Conservation (phyloP, 2,888 invertebrate species). For the Xestia sexstrigata region DNA sequence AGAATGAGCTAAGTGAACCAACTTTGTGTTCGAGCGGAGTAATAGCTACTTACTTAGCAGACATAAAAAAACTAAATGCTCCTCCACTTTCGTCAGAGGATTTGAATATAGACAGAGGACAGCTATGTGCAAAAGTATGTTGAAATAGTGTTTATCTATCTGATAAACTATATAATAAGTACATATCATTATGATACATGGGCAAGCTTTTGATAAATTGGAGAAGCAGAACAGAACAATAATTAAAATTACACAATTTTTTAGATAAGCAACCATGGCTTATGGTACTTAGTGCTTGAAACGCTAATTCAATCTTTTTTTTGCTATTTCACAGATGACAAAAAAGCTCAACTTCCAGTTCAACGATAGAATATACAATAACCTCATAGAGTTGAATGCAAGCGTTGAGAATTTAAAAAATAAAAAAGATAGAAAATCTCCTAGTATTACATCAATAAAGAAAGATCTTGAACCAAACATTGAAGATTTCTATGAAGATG, state of each 20-base stretch:
- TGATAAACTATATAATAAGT: background rate
- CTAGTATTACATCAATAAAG: slow-evolving; percentile 71
- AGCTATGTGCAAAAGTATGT: slow-evolving; percentile 78
- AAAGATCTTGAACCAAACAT: slow-evolving; percentile 86
- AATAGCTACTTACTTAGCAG: slow-evolving; percentile 81
- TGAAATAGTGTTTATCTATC: background rate
- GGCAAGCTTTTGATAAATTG: background rate
- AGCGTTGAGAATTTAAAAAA: slow-evolving; percentile 74
- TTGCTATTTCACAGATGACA: slow-evolving; percentile 80
- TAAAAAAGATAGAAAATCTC: slow-evolving; percentile 73
- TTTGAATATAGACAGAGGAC: slow-evolving; percentile 74
- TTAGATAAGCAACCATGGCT: background rate
- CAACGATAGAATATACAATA: slow-evolving; percentile 86
- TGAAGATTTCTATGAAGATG: slow-evolving; percentile 85
- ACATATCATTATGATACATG: background rate
- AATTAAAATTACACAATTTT: background rate
- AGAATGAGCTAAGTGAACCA: slow-evolving; percentile 77
- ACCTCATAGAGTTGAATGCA: slow-evolving; percentile 86
- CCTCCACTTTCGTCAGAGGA: slow-evolving; percentile 71
- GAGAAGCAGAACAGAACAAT: background rate
- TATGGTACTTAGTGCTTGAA: background rate
- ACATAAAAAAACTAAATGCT: slow-evolving; percentile 74
- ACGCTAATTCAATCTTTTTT: background rate
- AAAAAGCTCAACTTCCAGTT: slow-evolving; percentile 87
- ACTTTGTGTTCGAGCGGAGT: slow-evolving; percentile 83